phyloP scores from a whole-genome alignment of 2,888 invertebrate genomes.

The Molanna angustata region DNA sequence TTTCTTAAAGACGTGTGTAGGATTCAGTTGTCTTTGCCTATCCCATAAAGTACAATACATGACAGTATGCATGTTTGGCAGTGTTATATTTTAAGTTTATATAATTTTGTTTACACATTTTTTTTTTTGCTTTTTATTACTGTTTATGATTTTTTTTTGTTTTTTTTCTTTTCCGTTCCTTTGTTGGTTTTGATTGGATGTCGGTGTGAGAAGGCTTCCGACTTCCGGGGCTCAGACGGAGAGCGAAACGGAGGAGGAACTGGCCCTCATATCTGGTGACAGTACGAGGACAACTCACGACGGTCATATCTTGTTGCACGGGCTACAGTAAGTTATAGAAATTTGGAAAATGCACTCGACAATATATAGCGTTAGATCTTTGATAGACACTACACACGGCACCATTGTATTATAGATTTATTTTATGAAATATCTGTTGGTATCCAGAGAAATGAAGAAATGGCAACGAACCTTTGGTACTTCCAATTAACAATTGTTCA shows the following conservation, averaged over 20 bases:
- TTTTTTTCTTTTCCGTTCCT: constrained; percentile 10
- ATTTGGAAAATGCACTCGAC: too few species aligned
- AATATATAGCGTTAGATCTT: too few species aligned
- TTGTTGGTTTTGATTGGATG: background rate
- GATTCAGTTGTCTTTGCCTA: background rate
- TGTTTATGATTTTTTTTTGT: constrained; percentile 10
- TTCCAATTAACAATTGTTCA: too few species aligned
- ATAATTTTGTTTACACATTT: constrained; percentile 20
- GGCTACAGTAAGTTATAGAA: too few species aligned
- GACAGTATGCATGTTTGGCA: background rate
- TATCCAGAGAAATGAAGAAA: too few species aligned
- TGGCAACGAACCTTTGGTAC: too few species aligned
- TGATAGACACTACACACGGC: too few species aligned
- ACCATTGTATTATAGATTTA: too few species aligned
- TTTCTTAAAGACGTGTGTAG: too few species aligned
- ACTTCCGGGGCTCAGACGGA: constrained; percentile 60
- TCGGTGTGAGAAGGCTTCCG: constrained; percentile 43
- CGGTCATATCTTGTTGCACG: constrained; percentile 52
- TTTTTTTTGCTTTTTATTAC: constrained; percentile 22
- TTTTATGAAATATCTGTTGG: too few species aligned
- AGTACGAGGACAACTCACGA: constrained; percentile 48
- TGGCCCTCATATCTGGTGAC: constrained; percentile 47
- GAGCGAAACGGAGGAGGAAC: constrained; percentile 74
- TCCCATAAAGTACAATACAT: background rate
- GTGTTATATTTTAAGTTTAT: constrained; percentile 5